Base-by-base conservation (phyloP, 2,797 vertebrate genomes). In the Anabas testudineus region DNA sequence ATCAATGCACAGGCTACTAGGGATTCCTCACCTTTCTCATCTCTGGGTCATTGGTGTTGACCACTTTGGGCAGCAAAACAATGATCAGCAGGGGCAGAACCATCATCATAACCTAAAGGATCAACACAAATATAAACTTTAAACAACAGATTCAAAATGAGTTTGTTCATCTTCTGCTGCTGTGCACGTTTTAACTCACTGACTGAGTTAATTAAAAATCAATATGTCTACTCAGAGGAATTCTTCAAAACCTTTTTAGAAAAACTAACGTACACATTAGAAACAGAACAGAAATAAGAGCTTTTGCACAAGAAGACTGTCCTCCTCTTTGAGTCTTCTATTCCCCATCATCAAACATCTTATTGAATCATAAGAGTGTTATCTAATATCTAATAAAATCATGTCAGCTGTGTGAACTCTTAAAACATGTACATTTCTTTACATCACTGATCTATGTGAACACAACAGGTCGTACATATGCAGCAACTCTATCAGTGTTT, bases 41-140 rank as follows among this genome's bases (percentile, higher is more conserved):
- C 79, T 99, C 98, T 83, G 98, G 98, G 80, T 99, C 98, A 69
- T 98, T 99, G 71, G 98, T 99, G 85, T 99, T 99, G 70, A 99
- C 97, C 62, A 99, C 98, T 90, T 99, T 99, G 56, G 98, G 98
- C 63, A 99, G 91, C 58, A 99, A 92, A 76, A 99, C 97, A 76
- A 99, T 99, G 86, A 99, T 97, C 83, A 99, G 89, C 77, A 99
- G 93, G 0, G 98, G 98, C 62, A 99, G 95, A 80, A 99, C 96
- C 98, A 99, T 99, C 98, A 99, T 99, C 96, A 99, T 97, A 73
- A 99, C 98, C 98, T 99, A 78, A 41, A 73, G 3, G 52, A 58
- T 28, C 2, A 71, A 67, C 16, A 57, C 39, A 43, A 5, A 19
- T 9, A 16, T 45, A 0, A 2, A 1, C 39, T 51, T 65, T 60